A percentile compares a stretch with the other conserved stretches of the same genome.
Evolutionary conservation across 2,113 vertebrate genomes (phyloP).

Genomic region (Thomomys bottae): DNA sequence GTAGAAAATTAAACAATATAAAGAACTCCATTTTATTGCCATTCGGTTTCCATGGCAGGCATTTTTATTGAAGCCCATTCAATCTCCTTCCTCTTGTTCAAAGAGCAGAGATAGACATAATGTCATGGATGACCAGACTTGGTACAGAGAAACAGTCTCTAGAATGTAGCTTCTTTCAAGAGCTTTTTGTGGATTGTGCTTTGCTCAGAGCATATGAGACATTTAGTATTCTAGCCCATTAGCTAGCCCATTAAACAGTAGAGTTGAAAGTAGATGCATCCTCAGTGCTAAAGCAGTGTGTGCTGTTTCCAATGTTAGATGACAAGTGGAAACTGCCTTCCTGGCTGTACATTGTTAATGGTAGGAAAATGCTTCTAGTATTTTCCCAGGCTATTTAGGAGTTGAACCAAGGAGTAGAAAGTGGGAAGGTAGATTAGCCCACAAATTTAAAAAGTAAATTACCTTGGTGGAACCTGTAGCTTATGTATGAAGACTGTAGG

Average conservation of each 20-base stretch:
- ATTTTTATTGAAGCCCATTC: not conserved
- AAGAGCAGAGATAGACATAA: not conserved
- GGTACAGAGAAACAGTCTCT: not conserved
- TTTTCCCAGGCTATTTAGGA: constrained; percentile 18
- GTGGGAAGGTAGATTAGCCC: not conserved
- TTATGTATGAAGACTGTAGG: not conserved
- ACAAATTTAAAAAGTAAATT: constrained; percentile 20
- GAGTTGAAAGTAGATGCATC: not conserved
- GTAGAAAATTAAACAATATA: not conserved
- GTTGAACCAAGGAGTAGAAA: not conserved
- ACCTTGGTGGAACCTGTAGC: not conserved
- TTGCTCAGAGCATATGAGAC: not conserved
- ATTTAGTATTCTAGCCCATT: not conserved
- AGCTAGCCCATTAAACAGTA: not conserved
- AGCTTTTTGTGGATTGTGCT: not conserved
- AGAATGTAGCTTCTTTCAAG: not conserved
- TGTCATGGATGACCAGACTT: not conserved
- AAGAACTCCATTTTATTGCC: not conserved
- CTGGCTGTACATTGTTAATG: not conserved
- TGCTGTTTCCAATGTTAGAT: not conserved
- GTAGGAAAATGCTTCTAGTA: not conserved
- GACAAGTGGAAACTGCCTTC: not conserved
- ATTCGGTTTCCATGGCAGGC: not conserved
- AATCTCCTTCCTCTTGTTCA: not conserved
- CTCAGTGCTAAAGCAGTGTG: not conserved